Evolutionary conservation across 1,140 invertebrate species (phyloP), one percentile per base, ranked within the genome.

Genomic region (Scylla paramamosain): DNA sequence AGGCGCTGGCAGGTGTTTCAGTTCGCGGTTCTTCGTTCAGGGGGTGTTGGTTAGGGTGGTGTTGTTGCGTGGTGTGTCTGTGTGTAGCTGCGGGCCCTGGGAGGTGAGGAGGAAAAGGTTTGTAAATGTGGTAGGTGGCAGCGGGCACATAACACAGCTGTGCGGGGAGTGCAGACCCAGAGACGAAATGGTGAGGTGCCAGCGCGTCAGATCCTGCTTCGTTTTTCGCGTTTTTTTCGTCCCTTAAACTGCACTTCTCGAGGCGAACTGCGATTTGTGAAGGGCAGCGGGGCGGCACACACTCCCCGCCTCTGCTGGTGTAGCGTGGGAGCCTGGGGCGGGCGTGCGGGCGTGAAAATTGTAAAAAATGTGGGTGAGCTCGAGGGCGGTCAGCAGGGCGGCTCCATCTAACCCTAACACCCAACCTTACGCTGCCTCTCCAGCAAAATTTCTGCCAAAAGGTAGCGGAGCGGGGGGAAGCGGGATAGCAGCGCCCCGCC

Each of bases 151-250:
- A 95, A 95, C 94, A 95, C 94, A 95, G 91, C 94, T 95, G 94
- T 95, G 94, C 94, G 83, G 90, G 90, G 90, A 95, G 90, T 95
- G 94, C 94, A 92, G 94, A 95, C 94, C 94, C n/a, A 87, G 94
- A 95, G 88, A 95, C 93, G 86, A 89, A 67, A 39, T 48, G 48
- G 29, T 48, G 94, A 95, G 94, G 94, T 95, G 94, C 94, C 94
- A 89, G 84, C 84, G 84, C 45, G 94, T 95, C 48, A 28, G 87
- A 95, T 92, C 48, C 84, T 86, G 14, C 48, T 48, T 12, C 14
- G 46, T 89, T 94, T 67, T 20, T 16, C 32, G 0, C 77, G 31
- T 46, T 83, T 32, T 92, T 46, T 45, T 14, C 25, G 39, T 93
- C 67, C 31, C 67, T 45, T 32, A 32, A 48, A n/a, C 28, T 82